Evolutionary conservation across 2,797 vertebrate species (phyloP), one percentile per base, ranked within the genome.

Genomic region (Pachyuromys duprasi): DNA sequence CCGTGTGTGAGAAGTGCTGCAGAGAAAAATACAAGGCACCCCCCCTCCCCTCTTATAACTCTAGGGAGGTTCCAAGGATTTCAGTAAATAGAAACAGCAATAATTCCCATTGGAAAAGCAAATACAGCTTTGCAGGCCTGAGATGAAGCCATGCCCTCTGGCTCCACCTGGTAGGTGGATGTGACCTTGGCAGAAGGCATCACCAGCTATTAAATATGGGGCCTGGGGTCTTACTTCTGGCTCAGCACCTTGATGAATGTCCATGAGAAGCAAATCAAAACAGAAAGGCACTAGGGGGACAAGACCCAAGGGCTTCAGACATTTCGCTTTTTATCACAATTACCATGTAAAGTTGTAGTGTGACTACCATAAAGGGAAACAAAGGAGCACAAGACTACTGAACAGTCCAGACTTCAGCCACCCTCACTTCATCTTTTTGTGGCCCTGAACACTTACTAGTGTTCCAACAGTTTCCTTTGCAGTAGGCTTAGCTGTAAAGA

Each of bases 211-310:
- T 55, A 39, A 86, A 36, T 14, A n/a, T 11, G 9, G 0, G 28
- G 57, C 53, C 60, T 26, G 3, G 33, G 8, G 22, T 53, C 33
- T 69, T 8, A 2, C 26, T 14, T 62, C 39, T 24, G 2, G 26
- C 26, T 93, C 78, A 49, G 86, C 45, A n/a, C 53, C 14, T 8
- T 1, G 8, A 14, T 22, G 6, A 18, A 3, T 0, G 1, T 75
- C 69, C 17, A 3, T 9, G 55, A n/a, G 60, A 45, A n/a, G 31
- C 86, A 55, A 24, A 36, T 13, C 65, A 70, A 4, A 1, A 49
- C 33, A 3, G 55, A 8, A 28, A 24, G 63, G 42, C 8, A 1
- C 93, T 6, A 0, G 0, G 22, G 6, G 8, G 53, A 4, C 39
- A 9, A 11, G 45, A 8, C 36, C 15, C 3, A 0, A 5, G 26